phyloP scores from a whole-genome alignment of 2,797 vertebrate species.

The Parauchenoglanis ngamensis region DNA sequence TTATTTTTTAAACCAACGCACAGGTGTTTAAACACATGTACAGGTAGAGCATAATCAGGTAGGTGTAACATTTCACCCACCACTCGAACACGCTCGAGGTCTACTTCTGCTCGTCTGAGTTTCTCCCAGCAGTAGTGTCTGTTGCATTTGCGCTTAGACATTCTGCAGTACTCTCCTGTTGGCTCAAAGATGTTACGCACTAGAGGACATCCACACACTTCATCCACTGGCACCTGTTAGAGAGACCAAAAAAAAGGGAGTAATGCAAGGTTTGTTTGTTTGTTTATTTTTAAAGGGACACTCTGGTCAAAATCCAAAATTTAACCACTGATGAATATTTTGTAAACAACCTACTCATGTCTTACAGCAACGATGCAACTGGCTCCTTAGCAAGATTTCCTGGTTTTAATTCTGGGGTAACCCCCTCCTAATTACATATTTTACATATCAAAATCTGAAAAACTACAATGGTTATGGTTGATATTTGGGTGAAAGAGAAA shows the following conservation, averaged over 20 bases:
- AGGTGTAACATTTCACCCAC: slow-evolving; percentile 67
- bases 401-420: background rate
- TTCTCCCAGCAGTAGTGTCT: slow-evolving; percentile 98
- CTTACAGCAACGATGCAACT: background rate
- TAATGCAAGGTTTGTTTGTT: background rate
- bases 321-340: background rate
- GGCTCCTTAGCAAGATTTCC: background rate
- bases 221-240: slow-evolving; percentile 82
- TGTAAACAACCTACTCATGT: too few species aligned
- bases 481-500: background rate
- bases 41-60: background rate
- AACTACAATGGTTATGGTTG: background rate
- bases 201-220: slow-evolving; percentile 93
- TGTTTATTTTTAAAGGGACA: background rate
- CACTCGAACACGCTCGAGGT: slow-evolving; percentile 92
- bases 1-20: background rate
- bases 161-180: slow-evolving; percentile 90
- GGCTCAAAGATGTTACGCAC: slow-evolving; percentile 92
- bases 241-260: background rate
- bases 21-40: background rate
- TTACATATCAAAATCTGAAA: background rate
- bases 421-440: background rate
- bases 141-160: slow-evolving; percentile 92
- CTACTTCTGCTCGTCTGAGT: slow-evolving; percentile 90
- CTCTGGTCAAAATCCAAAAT: background rate